A percentile compares a stretch with the other conserved stretches of the same genome.
Conservation (phyloP, 53 echinoderm and acorn worm genomes). For the Glandiceps talaboti region DNA sequence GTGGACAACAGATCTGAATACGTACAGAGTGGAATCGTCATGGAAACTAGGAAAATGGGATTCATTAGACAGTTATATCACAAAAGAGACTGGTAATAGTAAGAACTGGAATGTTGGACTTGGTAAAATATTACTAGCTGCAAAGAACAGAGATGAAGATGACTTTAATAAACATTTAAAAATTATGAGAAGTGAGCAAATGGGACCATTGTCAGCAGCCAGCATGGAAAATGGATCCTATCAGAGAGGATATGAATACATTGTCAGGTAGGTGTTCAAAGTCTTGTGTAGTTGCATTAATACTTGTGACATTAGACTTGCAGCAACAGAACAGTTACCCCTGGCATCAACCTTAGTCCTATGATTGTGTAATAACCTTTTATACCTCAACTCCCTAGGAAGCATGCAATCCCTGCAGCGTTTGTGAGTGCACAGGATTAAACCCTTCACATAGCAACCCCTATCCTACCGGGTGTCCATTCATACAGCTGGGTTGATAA, state of each 20-base stretch:
- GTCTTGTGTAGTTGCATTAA: no score
- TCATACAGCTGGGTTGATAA: no score
- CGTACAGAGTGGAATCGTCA: constrained; percentile 74
- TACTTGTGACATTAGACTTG: no score
- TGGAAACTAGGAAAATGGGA: constrained; percentile 96
- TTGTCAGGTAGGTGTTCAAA: constrained; percentile 45
- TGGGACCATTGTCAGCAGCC: constrained; percentile 88
- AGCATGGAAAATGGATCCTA: constrained; percentile 93
- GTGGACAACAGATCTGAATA: constrained; percentile 60
- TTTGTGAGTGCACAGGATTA: no score
- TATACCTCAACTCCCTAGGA: no score
- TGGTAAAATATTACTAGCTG: constrained; percentile 73
- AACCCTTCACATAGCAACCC: no score
- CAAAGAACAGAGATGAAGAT: constrained; percentile 59
- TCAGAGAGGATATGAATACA: constrained; percentile 90
- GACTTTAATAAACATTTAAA: constrained; percentile 63
- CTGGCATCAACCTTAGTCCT: no score
- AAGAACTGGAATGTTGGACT: constrained; percentile 79
- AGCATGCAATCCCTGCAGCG: no score
- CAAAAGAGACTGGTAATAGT: constrained; percentile 30
- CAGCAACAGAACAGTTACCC: no score
- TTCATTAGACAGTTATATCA: constrained; percentile 57
- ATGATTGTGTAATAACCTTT: no score
- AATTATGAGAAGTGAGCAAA: constrained; percentile 61
- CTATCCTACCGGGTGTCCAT: no score